Conservation (phyloP, 2,797 vertebrate species). For the Rachycentron canadum region DNA sequence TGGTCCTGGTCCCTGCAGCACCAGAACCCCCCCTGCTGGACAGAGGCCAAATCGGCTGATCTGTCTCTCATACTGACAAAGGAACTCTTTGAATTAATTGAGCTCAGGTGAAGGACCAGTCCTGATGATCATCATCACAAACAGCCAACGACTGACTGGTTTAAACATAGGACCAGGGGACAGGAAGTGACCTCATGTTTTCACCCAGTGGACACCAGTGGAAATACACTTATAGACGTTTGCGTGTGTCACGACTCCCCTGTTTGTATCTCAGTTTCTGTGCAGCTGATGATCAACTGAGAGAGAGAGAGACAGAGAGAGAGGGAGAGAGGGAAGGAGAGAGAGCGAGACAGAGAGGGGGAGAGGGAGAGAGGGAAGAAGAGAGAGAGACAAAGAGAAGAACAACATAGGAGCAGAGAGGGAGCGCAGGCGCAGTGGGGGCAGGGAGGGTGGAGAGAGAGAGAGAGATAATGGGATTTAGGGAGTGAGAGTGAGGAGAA, state of each 20-base stretch:
- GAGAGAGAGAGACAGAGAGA: constrained; percentile 14
- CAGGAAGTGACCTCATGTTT: no score
- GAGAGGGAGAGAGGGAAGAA: background rate
- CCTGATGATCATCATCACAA: no score
- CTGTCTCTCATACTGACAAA: no score
- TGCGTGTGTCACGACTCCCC: constrained; percentile 4
- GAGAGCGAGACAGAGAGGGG: constrained; percentile 2
- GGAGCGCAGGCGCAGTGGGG: constrained; percentile 52
- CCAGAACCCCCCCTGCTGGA: constrained; percentile 29
- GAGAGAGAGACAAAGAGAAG: background rate
- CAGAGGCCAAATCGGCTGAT: no score
- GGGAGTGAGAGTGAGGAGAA: constrained; percentile 38
- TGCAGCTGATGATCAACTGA: constrained; percentile 65
- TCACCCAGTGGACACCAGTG: background rate
- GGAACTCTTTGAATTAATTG: no score
- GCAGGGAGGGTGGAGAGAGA: constrained; percentile 3
- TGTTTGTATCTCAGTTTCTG: constrained; percentile 32
- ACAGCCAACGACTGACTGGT: no score
- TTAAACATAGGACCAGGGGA: no score
- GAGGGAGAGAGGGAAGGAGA: background rate
- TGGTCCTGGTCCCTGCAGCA: no score
- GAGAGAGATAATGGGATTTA: constrained; percentile 39
- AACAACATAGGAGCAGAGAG: background rate
- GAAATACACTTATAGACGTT: background rate
- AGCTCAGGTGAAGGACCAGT: no score